Evolutionary conservation across 2,888 invertebrate genomes (phyloP).

Genomic region (Trissolcus brochymenae): DNA sequence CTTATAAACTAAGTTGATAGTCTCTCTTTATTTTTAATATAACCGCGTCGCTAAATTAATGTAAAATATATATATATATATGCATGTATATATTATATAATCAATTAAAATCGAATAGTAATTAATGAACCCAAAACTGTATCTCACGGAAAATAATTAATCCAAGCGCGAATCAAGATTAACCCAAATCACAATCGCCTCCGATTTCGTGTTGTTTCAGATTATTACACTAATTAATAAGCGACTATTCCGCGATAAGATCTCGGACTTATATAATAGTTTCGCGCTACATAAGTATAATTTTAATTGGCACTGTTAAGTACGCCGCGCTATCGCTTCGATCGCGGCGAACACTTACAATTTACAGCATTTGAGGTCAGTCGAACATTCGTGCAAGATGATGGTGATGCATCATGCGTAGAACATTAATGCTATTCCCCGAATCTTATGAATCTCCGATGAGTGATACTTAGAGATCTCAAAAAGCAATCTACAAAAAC

Average conservation of each 20-base stretch:
- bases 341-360: constrained; percentile 46
- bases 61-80: constrained; percentile 29
- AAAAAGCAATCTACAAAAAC: not conserved
- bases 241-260: constrained; percentile 47
- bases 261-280: constrained; percentile 53
- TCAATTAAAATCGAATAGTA: constrained; percentile 8
- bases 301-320: constrained; percentile 56
- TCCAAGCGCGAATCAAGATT: constrained; percentile 52
- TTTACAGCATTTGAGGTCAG: constrained; percentile 32
- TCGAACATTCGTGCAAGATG: constrained; percentile 40
- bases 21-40: not conserved
- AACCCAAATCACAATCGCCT: constrained; percentile 57
- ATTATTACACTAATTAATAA: constrained; percentile 56
- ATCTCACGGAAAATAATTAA: constrained; percentile 43
- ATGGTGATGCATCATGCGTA: constrained; percentile 28
- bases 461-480: not conserved
- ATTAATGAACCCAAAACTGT: constrained; percentile 37
- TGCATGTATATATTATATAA: constrained; percentile 24
- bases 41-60: constrained; percentile 10
- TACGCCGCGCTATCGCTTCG: constrained; percentile 49
- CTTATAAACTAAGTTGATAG: not conserved
- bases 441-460: not conserved
- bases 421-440: constrained; percentile 20
- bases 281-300: constrained; percentile 55
- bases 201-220: constrained; percentile 55